These are phyloP conservation scores for Xyliphius kryptos DNA, from an alignment of 2,113 vertebrate species.

Conservation along the genomic window DNA sequence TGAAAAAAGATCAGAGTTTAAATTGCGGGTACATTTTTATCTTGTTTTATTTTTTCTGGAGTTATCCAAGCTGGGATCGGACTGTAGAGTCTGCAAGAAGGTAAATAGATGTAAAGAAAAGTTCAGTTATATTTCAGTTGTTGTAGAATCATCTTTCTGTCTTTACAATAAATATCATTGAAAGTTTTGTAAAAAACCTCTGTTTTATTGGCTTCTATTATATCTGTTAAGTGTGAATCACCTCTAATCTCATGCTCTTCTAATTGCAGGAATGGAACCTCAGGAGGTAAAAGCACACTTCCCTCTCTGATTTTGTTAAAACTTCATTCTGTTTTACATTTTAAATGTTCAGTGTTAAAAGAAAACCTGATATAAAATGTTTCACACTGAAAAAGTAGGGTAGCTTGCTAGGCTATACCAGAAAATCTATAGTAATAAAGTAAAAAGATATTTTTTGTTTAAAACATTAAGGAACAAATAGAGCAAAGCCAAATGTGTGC, in stretches of 20 bases:
- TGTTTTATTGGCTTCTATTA: too few relatives aligned
- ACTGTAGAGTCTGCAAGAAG: conserved; percentile 41
- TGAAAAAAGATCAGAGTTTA: neutral
- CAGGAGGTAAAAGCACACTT: neutral
- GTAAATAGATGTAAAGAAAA: conserved; percentile 30
- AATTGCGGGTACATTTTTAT: neutral
- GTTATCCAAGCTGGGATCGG: conserved; percentile 60
- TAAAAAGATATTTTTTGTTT: neutral
- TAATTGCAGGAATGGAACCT: neutral
- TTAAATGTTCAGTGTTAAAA: too few relatives aligned
- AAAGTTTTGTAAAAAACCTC: too few relatives aligned
- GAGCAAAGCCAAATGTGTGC: too few relatives aligned
- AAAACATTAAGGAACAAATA: neutral
- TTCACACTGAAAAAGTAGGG: neutral
- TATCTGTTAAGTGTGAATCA: too few relatives aligned
- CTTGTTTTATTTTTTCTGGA: conserved; percentile 30
- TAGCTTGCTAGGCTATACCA: neutral
- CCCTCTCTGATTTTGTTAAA: neutral
- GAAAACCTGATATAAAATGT: neutral
- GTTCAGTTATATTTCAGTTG: neutral
- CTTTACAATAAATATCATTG: too few relatives aligned
- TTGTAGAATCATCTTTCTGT: too few relatives aligned
- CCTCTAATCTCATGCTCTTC: neutral
- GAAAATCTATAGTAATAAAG: neutral
- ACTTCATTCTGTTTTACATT: too few relatives aligned